Base-by-base conservation (phyloP, 2,888 invertebrate species). In the Ptychoptera albimana region DNA sequence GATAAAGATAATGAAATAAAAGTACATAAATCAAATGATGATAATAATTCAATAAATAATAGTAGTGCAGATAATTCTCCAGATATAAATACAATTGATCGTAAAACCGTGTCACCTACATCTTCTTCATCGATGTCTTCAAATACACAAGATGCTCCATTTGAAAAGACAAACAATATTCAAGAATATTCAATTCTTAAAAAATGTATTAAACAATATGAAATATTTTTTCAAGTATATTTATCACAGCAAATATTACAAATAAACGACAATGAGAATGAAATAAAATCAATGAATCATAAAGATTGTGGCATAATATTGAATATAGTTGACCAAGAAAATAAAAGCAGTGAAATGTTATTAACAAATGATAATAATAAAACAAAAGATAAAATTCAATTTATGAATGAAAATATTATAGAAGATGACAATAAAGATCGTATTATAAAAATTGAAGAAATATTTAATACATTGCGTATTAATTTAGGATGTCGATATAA, bases 131-230 rank as follows among this genome's bases (percentile, higher is more conserved):
- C 43, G 43, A n/a, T 23, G 39, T 4, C 43, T 47, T 37, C 44
- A 40, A 8, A 12, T 43, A 5, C 39, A 43, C 8, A 43, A 23
- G 30, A 39, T 30, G 9, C 13, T 39, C 29, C 39, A 2, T 39
- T 39, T 30, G 14, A 32, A 12, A 46, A 46, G 37, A 42, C 47
- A 13, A 34, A 23, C 7, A 23, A 23, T 23, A 38, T 49, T 10
- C 53, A 59, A 37, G 61, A 60, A 35, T 68, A 66, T 45, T 64
- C 72, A 7, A 70, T 72, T 55, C 51, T 74, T 29, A 74, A 74
- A 53, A 73, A 73, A 52, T 75, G 75, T 54, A 61, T 74, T 31
- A 61, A 70, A 39, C 70, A 72, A 48, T 75, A 74, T 47, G 72
- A 75, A 56, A 60, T 64, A 29, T 73, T 73, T 53, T 73, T 69